Evolutionary conservation across 2,797 vertebrate genomes (phyloP), one percentile per base, ranked within the genome.

Genomic region (Periophthalmus magnuspinnatus): DNA sequence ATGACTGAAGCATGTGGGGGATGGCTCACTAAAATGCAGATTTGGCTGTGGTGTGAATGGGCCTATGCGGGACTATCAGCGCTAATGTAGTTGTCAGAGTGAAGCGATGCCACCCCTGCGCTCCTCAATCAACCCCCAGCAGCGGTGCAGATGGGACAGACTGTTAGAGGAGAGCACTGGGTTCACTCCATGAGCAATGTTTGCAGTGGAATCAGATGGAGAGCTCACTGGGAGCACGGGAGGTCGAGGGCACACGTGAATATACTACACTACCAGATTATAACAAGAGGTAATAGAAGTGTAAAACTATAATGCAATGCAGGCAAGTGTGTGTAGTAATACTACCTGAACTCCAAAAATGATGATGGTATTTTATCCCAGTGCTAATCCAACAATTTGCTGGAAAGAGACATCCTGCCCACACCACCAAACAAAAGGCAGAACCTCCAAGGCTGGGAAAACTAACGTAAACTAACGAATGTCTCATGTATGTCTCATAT

Each of bases 121-220:
- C 70, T 84, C 80, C 69, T 83, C 87, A 84, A 80, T 86, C 84
- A 84, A 71, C 85, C 79, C 79, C 76, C 79, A 84, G 72, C 79
- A 63, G 72, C 61, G 74, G 71, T 41, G 60, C 71, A 81, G 70
- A 84, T 80, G 75, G 76, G 86, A 84, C 92, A 86, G 89, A 86
- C 83, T 90, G 88, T 66, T 63, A 59, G 75, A 63, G 81, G 78
- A 79, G 80, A 84, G 75, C 78, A 78, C 81, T 72, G 76, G 78
- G 84, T 86, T 88, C 78, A 79, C 85, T 82, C 82, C 77, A 81
- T 59, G 81, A 86, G 78, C 70, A 80, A 80, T 85, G 81, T 88
- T 89, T 88, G 86, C 87, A 83, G 84, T 70, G 77, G 71, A 80
- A 87, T 76, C 91, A 92, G 89, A 91, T 91, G 89, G 87, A 75